Conservation (phyloP, 2,888 invertebrate species). For the Agrotis segetum region DNA sequence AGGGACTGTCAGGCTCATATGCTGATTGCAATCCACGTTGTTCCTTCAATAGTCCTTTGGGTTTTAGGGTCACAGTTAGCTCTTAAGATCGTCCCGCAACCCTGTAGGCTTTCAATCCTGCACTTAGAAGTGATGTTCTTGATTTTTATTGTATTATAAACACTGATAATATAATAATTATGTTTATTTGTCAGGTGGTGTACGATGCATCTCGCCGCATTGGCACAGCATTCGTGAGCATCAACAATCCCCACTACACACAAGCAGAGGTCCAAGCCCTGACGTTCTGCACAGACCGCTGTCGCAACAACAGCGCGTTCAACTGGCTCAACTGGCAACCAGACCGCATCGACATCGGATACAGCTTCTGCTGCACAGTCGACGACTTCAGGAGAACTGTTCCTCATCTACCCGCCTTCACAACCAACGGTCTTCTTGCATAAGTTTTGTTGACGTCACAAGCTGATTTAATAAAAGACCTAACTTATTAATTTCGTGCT, state of each 20-base stretch:
- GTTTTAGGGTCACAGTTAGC: no score
- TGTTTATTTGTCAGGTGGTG: conserved; percentile 83
- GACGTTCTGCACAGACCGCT: conserved; percentile 89
- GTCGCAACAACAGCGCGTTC: conserved; percentile 90
- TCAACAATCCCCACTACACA: conserved; percentile 92
- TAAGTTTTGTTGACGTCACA: conserved; percentile 17
- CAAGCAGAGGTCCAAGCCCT: conserved; percentile 78
- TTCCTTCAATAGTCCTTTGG: no score
- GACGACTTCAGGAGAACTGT: conserved; percentile 90
- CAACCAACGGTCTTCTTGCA: conserved; percentile 71
- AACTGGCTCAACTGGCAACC: conserved; percentile 92
- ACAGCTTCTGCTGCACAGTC: conserved; percentile 92
- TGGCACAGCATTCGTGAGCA: conserved; percentile 91
- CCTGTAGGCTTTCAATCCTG: no score
- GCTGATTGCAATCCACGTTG: no score
- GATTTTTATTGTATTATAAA: no score
- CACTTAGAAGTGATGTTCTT: no score
- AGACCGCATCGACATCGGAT: conserved; percentile 88
- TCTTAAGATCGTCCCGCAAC: no score
- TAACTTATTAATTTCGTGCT: background rate
- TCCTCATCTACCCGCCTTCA: conserved; percentile 88
- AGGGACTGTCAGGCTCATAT: no score
- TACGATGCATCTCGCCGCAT: conserved; percentile 87
- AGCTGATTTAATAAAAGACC: background rate
- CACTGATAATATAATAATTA: background rate